phyloP scores from a whole-genome alignment of 2,888 invertebrate species.

The Polia nebulosa region DNA sequence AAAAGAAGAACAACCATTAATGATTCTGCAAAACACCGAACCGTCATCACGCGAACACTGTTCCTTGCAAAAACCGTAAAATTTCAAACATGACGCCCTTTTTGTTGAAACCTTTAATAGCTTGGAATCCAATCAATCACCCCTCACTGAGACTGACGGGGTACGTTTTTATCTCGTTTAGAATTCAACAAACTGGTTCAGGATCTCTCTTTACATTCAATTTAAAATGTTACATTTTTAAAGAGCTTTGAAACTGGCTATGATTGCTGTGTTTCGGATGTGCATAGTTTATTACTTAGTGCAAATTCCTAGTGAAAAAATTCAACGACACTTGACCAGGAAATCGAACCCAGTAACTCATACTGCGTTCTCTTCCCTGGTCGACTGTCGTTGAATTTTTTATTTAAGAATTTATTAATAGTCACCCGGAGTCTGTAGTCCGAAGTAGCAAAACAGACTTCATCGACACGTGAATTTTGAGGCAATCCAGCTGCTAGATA shows the following conservation, averaged over 20 bases:
- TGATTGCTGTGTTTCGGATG: conserved; percentile 3
- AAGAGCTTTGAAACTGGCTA: conserved; percentile 19
- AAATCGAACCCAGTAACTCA: too few relatives aligned
- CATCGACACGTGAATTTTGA: too few relatives aligned
- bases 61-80: conserved; percentile 48
- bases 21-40: conserved; percentile 40
- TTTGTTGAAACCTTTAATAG: conserved; percentile 61
- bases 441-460: too few relatives aligned
- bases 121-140: conserved; percentile 64
- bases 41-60: conserved; percentile 30
- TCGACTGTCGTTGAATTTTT: too few relatives aligned
- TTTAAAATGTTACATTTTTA: conserved; percentile 45
- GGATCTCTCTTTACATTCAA: conserved; percentile 37
- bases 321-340: too few relatives aligned
- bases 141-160: conserved; percentile 57
- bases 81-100: conserved; percentile 55
- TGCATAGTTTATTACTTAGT: conserved; percentile 11
- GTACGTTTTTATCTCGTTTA: conserved; percentile 62
- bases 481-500: too few relatives aligned
- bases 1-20: conserved; percentile 29
- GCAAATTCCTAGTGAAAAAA: too few relatives aligned
- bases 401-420: too few relatives aligned
- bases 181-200: conserved; percentile 43
- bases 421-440: too few relatives aligned
- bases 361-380: too few relatives aligned